Base-by-base conservation (phyloP, 2,888 invertebrate genomes). In the Lysandra bellargus region DNA sequence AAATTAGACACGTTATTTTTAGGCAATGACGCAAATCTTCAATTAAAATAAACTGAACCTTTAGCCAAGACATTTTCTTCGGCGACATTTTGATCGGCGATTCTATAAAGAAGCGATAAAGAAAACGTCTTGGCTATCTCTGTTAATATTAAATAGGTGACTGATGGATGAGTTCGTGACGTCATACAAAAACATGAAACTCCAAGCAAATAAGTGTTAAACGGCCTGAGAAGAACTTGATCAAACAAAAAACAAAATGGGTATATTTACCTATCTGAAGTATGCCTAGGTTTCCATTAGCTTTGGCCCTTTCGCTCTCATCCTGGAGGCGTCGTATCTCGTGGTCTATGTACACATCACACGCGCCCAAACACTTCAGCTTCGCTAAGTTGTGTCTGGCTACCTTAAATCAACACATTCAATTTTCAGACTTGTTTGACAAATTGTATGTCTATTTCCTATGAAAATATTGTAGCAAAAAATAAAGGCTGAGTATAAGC, bases 291-390 rank as follows among this genome's bases (percentile, higher is more conserved):
- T 80, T 83, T 85, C 90, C 90, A 44, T 83, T 84, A 3, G 86
- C 81, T 78, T 82, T 87, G 0, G 89, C 90, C 33, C 87, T 84
- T 2, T 90, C 86, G 44, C 89, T 89, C 81, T 92, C 92, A 57
- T 87, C 86, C 79, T 86, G 86, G 4, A 92, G 83, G 37, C 81
- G 82, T 5, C 82, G 82, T 75, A 92, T 81, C 80, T 88, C 87
- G 78, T 84, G 86, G 9, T 81, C n/a, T 7, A 92, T 84, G 17
- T 83, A 82, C 1, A 84, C 81, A 81, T 88, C 86, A 57, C 89
- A 86, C 69, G 84, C 83, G 0, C 85, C 79, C 73, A 91, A 81
- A 49, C 86, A 84, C 80, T 86, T 88, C 2, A 93, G 82, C 79
- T 84, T 88, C 2, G 88, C 87, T 74, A 91, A 81, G 80, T 83